phyloP scores from a whole-genome alignment of 2,113 vertebrate species.

The Colinus virginianus region DNA sequence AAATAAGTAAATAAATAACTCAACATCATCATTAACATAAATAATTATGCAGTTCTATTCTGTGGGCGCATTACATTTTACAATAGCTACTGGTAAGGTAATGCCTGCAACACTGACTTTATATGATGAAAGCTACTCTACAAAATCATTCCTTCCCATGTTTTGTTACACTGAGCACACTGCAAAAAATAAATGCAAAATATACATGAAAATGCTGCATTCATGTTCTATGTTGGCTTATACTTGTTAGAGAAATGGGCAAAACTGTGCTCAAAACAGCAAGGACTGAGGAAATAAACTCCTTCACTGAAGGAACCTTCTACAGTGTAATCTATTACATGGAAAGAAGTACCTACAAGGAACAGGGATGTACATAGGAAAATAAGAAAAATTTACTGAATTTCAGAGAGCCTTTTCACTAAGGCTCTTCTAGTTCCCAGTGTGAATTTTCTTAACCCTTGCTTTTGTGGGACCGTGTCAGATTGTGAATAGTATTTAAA shows the following conservation, averaged over 20 bases:
- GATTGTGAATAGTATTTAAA: slow-evolving; percentile 44
- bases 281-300: background rate
- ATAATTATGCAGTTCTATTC: background rate
- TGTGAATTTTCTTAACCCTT: slow-evolving; percentile 47
- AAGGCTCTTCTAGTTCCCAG: background rate
- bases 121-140: background rate
- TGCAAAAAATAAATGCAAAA: background rate
- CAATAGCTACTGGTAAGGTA: background rate
- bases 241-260: background rate
- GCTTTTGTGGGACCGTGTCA: slow-evolving; percentile 43
- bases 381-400: background rate
- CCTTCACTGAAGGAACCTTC: background rate
- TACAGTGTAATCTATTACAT: background rate
- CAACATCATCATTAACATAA: background rate
- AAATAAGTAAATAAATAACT: background rate
- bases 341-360: background rate
- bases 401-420: slow-evolving; percentile 28
- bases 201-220: background rate
- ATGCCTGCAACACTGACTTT: background rate
- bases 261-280: background rate
- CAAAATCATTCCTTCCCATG: background rate
- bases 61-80: background rate
- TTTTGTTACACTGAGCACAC: background rate
- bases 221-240: background rate
- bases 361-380: background rate